Base-by-base conservation (phyloP, 2,888 invertebrate species). In the Myathropa florea region DNA sequence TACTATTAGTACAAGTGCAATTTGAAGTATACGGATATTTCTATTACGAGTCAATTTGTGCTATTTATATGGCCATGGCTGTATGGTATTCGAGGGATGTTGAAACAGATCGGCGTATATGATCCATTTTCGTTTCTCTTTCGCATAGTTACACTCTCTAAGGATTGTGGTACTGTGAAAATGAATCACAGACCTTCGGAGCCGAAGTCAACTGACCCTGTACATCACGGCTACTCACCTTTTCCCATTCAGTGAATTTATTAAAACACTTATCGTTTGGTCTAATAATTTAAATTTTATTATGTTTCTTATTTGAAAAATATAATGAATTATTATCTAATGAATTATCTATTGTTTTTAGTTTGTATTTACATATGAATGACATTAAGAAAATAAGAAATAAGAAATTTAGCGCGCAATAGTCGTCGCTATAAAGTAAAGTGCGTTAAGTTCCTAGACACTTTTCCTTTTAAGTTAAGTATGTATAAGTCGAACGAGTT, bases 251-350 rank as follows among this genome's bases (percentile, higher is more conserved):
- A n/a, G 14, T 39, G 4, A 14, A 46, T 46, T 46, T 46, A 46
- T 4, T 4, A 46, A 46, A 3, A 46, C 18, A 46, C 4, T 46
- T 46, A 4, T 46, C n/a, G 73, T 63, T 71, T 64, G 67, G 71
- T 82, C 67, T 77, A 85, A 85, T 85, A 85, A 85, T 85, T 85
- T 82, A 85, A 57, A 73, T 77, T 81, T 85, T 81, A 84, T 84
- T 84, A 63, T 53, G 64, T 63, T 57, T 57, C 77, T 77, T 68
- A 73, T 68, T 39, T 85, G 82, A 82, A 85, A 85, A 85, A 85
- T 78, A 82, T 77, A 73, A 46, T 73, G 76, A 81, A 77, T 77
- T 82, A 82, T 68, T 85, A 77, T 78, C 85, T 85, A 85, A 85
- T 85, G 85, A 82, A 85, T 85, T 82, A 73, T 72, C 85, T 85